Evolutionary conservation across 2,888 invertebrate species (phyloP).

Genomic region (Phasia obesa): DNA sequence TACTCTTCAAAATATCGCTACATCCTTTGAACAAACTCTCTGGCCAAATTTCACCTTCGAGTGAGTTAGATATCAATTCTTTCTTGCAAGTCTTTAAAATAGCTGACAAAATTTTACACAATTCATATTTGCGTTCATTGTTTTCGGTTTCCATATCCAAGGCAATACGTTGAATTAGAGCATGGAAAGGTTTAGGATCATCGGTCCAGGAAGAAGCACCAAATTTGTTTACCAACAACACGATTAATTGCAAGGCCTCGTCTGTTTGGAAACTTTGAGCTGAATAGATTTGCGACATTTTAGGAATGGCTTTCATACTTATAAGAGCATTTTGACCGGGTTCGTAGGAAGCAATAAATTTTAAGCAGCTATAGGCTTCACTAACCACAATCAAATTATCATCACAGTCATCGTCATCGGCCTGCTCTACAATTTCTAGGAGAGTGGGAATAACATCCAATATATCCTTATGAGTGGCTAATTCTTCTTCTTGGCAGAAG

Average conservation of each 20-base stretch:
- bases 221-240: conserved; percentile 88
- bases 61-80: conserved; percentile 85
- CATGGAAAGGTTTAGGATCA: conserved; percentile 91
- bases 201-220: conserved; percentile 90
- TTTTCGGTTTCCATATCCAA: conserved; percentile 94
- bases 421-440: conserved; percentile 91
- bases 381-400: conserved; percentile 93
- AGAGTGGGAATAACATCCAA: conserved; percentile 91
- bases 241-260: conserved; percentile 91
- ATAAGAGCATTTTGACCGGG: conserved; percentile 91
- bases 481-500: conserved; percentile 91
- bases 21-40: conserved; percentile 91
- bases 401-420: conserved; percentile 92
- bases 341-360: conserved; percentile 90
- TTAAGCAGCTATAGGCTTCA: conserved; percentile 92
- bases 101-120: conserved; percentile 90
- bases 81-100: conserved; percentile 89
- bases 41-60: conserved; percentile 91
- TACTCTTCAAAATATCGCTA: conserved; percentile 92
- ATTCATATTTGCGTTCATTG: conserved; percentile 93
- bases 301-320: conserved; percentile 89
- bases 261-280: conserved; percentile 95
- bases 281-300: conserved; percentile 93
- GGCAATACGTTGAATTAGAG: conserved; percentile 91
- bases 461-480: conserved; percentile 92